These are phyloP conservation scores for Gryllus longicercus DNA, from an alignment of 2,888 invertebrate species.

Conservation along the genomic window DNA sequence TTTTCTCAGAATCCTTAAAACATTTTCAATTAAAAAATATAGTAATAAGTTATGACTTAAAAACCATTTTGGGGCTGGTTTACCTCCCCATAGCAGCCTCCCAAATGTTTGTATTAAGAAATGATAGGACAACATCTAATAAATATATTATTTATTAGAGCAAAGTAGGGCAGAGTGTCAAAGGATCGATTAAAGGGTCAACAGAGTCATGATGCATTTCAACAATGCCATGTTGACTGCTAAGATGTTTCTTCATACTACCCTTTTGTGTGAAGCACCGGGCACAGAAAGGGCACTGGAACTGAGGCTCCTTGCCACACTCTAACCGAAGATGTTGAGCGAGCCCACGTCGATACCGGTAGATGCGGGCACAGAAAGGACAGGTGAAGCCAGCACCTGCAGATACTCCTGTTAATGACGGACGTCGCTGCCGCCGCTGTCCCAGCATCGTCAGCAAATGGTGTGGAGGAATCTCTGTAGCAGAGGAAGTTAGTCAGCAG, in stretches of 20 bases:
- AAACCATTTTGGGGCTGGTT: too few relatives aligned
- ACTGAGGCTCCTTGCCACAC: conserved; percentile 43
- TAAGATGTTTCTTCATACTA: conserved; percentile 31
- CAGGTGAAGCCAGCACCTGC: conserved; percentile 55
- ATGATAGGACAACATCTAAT: too few relatives aligned
- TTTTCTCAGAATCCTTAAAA: too few relatives aligned
- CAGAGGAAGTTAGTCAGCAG: neutral
- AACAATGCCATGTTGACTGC: conserved; percentile 19
- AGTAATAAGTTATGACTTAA: too few relatives aligned
- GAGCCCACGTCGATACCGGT: conserved; percentile 40
- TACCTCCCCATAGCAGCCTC: too few relatives aligned
- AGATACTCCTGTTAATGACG: neutral
- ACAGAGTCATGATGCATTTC: too few relatives aligned
- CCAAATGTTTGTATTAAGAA: too few relatives aligned
- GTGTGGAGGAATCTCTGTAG: neutral
- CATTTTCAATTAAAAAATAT: too few relatives aligned
- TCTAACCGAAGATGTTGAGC: conserved; percentile 42
- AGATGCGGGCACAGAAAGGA: conserved; percentile 49
- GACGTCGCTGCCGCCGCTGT: neutral
- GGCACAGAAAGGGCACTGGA: conserved; percentile 45
- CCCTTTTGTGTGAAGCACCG: conserved; percentile 43
- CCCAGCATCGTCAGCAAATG: too few relatives aligned
- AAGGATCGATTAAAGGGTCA: too few relatives aligned
- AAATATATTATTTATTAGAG: too few relatives aligned
- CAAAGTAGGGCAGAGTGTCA: too few relatives aligned